Base-by-base conservation (phyloP, 2,113 vertebrate genomes). In the Petromus typicus region DNA sequence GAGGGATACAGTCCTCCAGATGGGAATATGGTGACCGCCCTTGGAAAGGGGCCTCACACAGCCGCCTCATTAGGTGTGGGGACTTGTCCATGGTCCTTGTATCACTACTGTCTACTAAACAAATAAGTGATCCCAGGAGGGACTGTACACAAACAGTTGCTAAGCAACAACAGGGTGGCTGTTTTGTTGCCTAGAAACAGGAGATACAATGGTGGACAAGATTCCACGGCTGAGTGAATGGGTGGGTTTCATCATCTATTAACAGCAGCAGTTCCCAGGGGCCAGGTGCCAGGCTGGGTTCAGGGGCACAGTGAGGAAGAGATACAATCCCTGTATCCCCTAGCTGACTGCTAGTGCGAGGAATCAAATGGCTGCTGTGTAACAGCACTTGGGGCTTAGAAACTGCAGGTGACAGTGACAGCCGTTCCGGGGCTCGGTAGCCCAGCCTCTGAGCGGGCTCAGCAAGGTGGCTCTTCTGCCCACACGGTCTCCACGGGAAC, bases 401-500 rank as follows among this genome's bases (percentile, higher is more conserved):
- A 27, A 12, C 20, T 23, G 3, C 14, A 37, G 45, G 51, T 17
- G 37, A 22, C 0, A 51, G n/a, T 20, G 12, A 16, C 22, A 7
- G 11, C 13, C 22, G 5, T n/a, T n/a, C n/a, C n/a, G n/a, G n/a
- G n/a, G n/a, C n/a, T n/a, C n/a, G n/a, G n/a, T n/a, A n/a, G n/a
- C 14, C 23, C 11, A 12, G 54, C 4, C 11, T 27, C 2, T 4
- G 30, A 75, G 22, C 7, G 8, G 63, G 89, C 69, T 94, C 63
- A 45, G 85, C n/a, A 16, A 13, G 57, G 22, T 23, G 63, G 57
- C 27, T 90, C 80, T 95, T 80, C 75, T 8, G 23, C 27, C 30
- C 2, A 1, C 0, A 16, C 2, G 22, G 25, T 25, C 23, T 8
- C 14, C 61, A 34, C 17, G 2, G 27, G 71, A 34, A 48, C 56